Base-by-base conservation (phyloP, 1,140 invertebrate genomes). In the Acyrthosiphon pisum region DNA sequence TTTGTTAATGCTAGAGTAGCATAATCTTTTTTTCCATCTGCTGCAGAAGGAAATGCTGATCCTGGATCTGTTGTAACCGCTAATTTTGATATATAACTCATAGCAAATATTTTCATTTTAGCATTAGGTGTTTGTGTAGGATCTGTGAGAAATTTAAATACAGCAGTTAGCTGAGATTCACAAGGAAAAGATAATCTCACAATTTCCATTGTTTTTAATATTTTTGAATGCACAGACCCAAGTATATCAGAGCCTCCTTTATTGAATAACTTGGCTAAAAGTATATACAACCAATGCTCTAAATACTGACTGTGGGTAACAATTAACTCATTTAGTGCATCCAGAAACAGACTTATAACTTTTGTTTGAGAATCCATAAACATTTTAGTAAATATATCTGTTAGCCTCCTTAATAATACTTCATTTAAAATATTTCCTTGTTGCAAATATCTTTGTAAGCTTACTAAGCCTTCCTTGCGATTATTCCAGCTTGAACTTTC, bases 331-430 rank as follows among this genome's bases (percentile, higher is more conserved):
- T 98, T 97, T 35, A 99, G 96, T 0, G 98, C 98, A 94, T 99
- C 99, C 94, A 99, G 95, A 95, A 99, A 99, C 93, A 99, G 95
- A 89, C 97, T 98, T 95, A 99, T 98, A 88, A 99, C 96, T 95
- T 99, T 99, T 6, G 98, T 99, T 95, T 99, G 98, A n/a, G 98
- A 98, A 95, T 99, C 98, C 96, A 99, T 98, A 94, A 99, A 99
- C 98, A 99, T 98, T 96, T 98, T 98, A 84, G 98, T 98, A 94
- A 99, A 98, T 94, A 99, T 97, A 94, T 99, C 98, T 0, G 98
- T 98, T 18, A 98, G 96, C 94, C 97, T 96, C 86, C 97, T 97
- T 60, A 99, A 95, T 94, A 99, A 97, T 7, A 96, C 96, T 4
- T 96, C 95, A 22, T 96, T 96, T 14, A 99, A 95, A 35, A 96